Conservation (phyloP, 1,140 invertebrate genomes). For the Zophobas atratus region DNA sequence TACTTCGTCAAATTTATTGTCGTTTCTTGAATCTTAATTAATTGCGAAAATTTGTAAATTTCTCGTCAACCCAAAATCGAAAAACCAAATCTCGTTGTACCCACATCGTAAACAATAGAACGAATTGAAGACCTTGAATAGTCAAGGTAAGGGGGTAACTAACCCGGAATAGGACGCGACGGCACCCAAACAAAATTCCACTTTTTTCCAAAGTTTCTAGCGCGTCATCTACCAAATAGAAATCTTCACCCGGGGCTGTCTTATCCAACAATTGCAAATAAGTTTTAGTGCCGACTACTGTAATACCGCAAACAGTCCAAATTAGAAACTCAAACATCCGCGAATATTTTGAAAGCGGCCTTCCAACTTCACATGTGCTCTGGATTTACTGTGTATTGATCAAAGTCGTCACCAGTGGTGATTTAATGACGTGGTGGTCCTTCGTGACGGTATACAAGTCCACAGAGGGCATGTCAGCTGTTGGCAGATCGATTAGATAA, state of each 20-base stretch:
- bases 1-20: conserved; percentile 30
- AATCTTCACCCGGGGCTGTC: conserved; percentile 17
- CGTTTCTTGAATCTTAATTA: conserved; percentile 25
- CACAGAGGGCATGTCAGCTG: conserved; percentile 43
- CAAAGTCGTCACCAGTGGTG: conserved; percentile 21
- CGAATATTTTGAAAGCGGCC: conserved; percentile 12
- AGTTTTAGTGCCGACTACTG: not conserved
- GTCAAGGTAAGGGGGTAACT: conserved; percentile 10
- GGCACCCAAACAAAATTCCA: not conserved
- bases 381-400: conserved; percentile 35
- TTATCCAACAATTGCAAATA: conserved; percentile 24
- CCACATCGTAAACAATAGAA: not conserved
- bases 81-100: too few relatives aligned
- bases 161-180: not conserved
- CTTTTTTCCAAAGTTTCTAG: not conserved
- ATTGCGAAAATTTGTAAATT: conserved; percentile 31
- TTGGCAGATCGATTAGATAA: conserved; percentile 37
- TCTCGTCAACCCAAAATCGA: not conserved
- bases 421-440: conserved; percentile 39
- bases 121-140: conserved; percentile 1
- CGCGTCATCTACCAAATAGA: conserved; percentile 9
- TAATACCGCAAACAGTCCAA: conserved; percentile 28
- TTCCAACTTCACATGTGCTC: conserved; percentile 27
- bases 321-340: conserved; percentile 34
- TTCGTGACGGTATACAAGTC: conserved; percentile 28